Percentiles rank a stretch among this genome's conserved stretches.
phyloP scores from a whole-genome alignment of 2,113 vertebrate genomes.

The Etheostoma spectabile region DNA sequence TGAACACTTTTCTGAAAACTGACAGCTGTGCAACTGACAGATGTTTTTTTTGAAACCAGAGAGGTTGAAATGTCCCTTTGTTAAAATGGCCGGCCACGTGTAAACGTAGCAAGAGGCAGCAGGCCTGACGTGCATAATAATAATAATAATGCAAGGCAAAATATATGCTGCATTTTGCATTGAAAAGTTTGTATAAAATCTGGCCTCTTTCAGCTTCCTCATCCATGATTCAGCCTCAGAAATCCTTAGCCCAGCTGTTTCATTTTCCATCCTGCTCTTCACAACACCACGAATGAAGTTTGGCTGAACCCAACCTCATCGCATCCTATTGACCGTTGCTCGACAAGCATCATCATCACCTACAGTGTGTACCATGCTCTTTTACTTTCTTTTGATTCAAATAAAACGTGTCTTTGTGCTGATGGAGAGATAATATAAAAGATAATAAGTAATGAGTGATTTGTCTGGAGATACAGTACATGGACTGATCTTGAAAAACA shows the following conservation, averaged over 20 bases:
- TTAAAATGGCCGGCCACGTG: no score
- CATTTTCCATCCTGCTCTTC: no score
- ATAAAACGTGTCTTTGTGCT: not conserved
- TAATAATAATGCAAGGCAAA: not conserved
- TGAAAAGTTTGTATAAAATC: not conserved
- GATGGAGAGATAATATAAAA: not conserved
- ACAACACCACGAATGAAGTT: not conserved
- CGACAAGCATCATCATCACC: not conserved
- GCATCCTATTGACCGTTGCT: not conserved
- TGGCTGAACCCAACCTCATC: not conserved
- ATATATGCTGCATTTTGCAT: not conserved
- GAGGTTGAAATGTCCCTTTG: no score
- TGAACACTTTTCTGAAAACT: no score
- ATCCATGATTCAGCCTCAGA: not conserved
- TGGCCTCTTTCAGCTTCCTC: not conserved
- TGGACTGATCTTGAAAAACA: not conserved
- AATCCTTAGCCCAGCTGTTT: not conserved
- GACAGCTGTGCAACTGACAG: no score
- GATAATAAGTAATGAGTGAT: not conserved
- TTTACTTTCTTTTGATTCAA: not conserved
- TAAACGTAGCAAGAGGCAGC: no score
- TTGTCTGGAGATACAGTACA: not conserved
- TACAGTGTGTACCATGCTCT: no score
- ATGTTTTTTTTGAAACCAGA: no score
- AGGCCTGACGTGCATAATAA: not conserved